Evolutionary conservation across 2,888 invertebrate genomes (phyloP).

Genomic region (Anodontia alba): DNA sequence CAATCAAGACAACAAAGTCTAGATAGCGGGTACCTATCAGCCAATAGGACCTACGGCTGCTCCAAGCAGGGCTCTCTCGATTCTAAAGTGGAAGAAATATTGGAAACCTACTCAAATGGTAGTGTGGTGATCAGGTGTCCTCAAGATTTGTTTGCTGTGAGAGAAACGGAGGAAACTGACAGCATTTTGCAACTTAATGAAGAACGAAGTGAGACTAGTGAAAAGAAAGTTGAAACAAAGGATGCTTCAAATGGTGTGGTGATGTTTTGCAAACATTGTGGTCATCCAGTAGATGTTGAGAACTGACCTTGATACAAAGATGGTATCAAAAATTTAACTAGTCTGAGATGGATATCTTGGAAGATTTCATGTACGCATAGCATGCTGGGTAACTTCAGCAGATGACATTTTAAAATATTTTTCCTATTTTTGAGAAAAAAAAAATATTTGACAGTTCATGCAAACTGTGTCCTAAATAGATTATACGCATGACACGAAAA

Average conservation of each 20-base stretch:
- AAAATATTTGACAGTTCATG: too few species aligned
- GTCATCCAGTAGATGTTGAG: slow-evolving; percentile 59
- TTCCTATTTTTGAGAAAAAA: too few species aligned
- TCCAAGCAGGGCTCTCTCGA: slow-evolving; percentile 82
- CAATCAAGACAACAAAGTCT: slow-evolving; percentile 82
- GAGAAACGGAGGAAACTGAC: slow-evolving; percentile 42
- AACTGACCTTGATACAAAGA: neutral
- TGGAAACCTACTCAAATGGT: slow-evolving; percentile 73
- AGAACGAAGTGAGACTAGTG: slow-evolving; percentile 29
- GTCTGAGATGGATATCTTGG: too few species aligned
- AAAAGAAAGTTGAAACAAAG: slow-evolving; percentile 46
- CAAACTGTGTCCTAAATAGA: too few species aligned
- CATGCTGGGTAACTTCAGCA: too few species aligned
- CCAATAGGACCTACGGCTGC: slow-evolving; percentile 54
- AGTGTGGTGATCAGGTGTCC: slow-evolving; percentile 53
- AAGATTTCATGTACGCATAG: too few species aligned
- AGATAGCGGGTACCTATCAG: slow-evolving; percentile 69
- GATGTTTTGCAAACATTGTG: slow-evolving; percentile 75
- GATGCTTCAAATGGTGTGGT: slow-evolving; percentile 58
- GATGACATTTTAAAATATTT: too few species aligned
- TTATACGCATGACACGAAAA: too few species aligned
- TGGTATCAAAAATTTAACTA: too few species aligned
- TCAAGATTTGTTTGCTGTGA: slow-evolving; percentile 42
- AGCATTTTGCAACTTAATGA: slow-evolving; percentile 25
- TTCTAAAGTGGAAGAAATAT: slow-evolving; percentile 83